Conservation (phyloP, 92 coral and sea anemone genomes). For the Ricordea florida region DNA sequence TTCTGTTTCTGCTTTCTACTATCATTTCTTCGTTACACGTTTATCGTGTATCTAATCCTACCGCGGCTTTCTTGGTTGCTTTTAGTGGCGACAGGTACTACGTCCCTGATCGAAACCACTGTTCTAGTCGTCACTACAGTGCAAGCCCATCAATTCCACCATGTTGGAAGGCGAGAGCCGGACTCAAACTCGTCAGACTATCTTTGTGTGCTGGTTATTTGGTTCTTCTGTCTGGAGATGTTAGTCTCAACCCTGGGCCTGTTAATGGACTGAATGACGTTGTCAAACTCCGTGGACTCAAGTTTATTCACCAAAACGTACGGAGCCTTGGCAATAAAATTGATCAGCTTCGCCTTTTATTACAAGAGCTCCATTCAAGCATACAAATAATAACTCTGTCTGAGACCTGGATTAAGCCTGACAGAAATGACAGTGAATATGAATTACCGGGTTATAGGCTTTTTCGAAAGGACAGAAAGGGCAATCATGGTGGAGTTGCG, state of each 20-base stretch:
- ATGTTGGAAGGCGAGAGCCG: slow-evolving; percentile 26
- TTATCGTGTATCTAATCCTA: not conserved
- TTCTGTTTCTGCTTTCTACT: not conserved
- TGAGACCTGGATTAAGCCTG: slow-evolving; percentile 49
- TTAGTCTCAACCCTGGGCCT: slow-evolving; percentile 21
- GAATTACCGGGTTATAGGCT: slow-evolving; percentile 38
- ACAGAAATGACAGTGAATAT: slow-evolving; percentile 29
- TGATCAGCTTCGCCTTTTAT: slow-evolving; percentile 40
- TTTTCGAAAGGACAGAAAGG: slow-evolving; percentile 52
- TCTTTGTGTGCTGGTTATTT: slow-evolving; percentile 21
- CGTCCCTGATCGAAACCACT: not conserved
- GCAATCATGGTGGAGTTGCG: slow-evolving; percentile 59
- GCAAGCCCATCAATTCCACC: slow-evolving; percentile 8
- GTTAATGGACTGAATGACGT: slow-evolving; percentile 2
- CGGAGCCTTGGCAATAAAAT: slow-evolving; percentile 40
- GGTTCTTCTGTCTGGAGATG: slow-evolving; percentile 25
- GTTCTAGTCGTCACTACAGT: slow-evolving; percentile 16
- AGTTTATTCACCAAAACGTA: slow-evolving; percentile 43
- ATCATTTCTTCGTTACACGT: not conserved
- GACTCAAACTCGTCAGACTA: not conserved
- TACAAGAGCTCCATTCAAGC: slow-evolving; percentile 21
- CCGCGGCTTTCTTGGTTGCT: slow-evolving; percentile 1
- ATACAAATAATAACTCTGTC: slow-evolving; percentile 35
- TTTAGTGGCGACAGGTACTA: not conserved
- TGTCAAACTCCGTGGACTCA: slow-evolving; percentile 26